These are phyloP conservation scores for Scortum barcoo DNA, from an alignment of 2,113 vertebrate species.

Conservation along the genomic window DNA sequence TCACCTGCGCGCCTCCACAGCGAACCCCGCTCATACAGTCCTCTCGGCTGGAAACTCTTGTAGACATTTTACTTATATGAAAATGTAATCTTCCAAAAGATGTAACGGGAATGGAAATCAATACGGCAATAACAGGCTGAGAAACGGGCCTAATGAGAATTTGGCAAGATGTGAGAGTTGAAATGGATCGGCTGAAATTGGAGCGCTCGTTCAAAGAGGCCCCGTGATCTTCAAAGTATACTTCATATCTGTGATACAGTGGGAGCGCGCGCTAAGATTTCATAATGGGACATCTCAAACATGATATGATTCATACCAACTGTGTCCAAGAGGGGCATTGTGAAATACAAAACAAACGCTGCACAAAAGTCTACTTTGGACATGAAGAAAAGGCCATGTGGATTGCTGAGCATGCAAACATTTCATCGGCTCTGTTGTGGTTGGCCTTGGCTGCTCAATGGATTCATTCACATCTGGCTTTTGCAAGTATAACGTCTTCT, in stretches of 20 bases:
- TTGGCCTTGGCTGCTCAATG: conserved; percentile 42
- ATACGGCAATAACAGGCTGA: conserved; percentile 74
- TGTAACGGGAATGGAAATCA: conserved; percentile 75
- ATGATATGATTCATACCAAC: conserved; percentile 7
- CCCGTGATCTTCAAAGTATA: conserved; percentile 34
- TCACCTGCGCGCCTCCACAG: conserved; percentile 5
- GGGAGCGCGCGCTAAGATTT: neutral
- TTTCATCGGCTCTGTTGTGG: conserved; percentile 15
- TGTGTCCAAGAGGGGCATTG: neutral
- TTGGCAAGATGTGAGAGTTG: conserved; percentile 65
- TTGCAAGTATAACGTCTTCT: conserved; percentile 28
- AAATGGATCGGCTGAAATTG: conserved; percentile 76
- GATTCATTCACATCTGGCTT: conserved; percentile 44
- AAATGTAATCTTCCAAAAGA: conserved; percentile 80
- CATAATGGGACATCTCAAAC: conserved; percentile 21
- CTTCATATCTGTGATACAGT: conserved; percentile 34
- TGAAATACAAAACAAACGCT: no score
- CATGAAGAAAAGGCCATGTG: neutral
- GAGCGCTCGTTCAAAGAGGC: conserved; percentile 49
- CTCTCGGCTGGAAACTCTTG: conserved; percentile 36
- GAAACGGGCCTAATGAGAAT: conserved; percentile 69
- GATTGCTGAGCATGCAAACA: conserved; percentile 3
- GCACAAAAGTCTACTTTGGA: neutral
- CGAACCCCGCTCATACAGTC: neutral
- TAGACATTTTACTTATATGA: conserved; percentile 78